Evolutionary conservation across 1,140 invertebrate species (phyloP).

Genomic region (Scaptomyza pallida): DNA sequence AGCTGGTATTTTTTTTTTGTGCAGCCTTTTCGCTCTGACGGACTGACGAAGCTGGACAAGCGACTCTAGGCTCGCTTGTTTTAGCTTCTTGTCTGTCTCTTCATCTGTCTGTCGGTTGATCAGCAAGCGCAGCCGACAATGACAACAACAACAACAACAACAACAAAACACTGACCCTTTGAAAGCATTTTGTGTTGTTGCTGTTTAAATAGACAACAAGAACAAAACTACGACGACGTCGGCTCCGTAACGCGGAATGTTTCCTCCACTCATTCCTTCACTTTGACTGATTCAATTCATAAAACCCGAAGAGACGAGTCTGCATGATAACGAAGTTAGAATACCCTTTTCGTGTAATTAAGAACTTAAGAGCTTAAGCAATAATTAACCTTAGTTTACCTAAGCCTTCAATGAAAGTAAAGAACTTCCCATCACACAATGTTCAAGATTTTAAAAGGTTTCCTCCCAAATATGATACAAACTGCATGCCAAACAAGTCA

Average conservation of each 20-base stretch:
- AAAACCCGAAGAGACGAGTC: conserved; percentile 49
- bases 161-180: conserved; percentile 66
- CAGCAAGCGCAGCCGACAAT: conserved; percentile 53
- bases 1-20: conserved; percentile 22
- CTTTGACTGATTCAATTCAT: conserved; percentile 82
- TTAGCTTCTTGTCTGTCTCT: conserved; percentile 29
- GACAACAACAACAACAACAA: conserved; percentile 38
- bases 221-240: conserved; percentile 6
- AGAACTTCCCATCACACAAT: not conserved
- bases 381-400: no score
- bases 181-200: conserved; percentile 64
- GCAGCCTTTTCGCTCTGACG: conserved; percentile 30
- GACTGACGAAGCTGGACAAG: conserved; percentile 51
- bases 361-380: no score
- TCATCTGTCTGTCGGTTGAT: conserved; percentile 47
- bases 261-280: conserved; percentile 27
- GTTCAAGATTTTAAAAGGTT: no score
- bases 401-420: not conserved
- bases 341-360: conserved; percentile 10
- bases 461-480: no score
- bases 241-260: conserved; percentile 20
- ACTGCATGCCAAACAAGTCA: not conserved
- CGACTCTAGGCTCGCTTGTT: conserved; percentile 35
- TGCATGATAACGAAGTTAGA: not conserved
- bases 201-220: conserved; percentile 43